Evolutionary conservation across 1,140 invertebrate species (phyloP).

Genomic region (Drosophila virilis): DNA sequence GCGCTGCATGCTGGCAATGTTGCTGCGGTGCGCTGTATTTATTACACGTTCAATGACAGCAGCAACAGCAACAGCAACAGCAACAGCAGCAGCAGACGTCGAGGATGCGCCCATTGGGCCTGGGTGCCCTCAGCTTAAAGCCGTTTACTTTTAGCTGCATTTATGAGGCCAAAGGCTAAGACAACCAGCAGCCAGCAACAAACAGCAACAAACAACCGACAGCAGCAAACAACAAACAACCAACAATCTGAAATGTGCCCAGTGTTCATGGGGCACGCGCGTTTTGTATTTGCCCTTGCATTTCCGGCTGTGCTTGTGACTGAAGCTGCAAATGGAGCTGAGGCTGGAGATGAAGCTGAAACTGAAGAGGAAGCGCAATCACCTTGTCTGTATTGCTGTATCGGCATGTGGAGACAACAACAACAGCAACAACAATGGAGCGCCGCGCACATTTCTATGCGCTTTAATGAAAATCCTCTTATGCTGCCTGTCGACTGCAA

Average conservation of each 20-base stretch:
- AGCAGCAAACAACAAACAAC: constrained; percentile 15
- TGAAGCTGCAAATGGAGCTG: constrained; percentile 4
- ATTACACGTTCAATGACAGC: constrained; percentile 76
- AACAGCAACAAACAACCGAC: not conserved
- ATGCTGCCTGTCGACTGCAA: constrained; percentile 49
- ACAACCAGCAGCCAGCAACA: constrained; percentile 1
- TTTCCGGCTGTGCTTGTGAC: constrained; percentile 59
- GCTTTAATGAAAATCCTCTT: constrained; percentile 82
- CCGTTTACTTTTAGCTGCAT: constrained; percentile 18
- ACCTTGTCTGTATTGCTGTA: constrained; percentile 1
- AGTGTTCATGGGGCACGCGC: constrained; percentile 61
- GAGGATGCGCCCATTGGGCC: constrained; percentile 16
- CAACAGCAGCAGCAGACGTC: constrained; percentile 10
- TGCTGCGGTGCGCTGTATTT: constrained; percentile 60
- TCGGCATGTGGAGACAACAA: constrained; percentile 52
- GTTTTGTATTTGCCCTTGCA: constrained; percentile 47
- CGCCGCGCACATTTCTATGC: constrained; percentile 59
- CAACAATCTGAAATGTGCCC: constrained; percentile 22
- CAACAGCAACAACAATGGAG: constrained; percentile 33
- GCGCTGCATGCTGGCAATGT: constrained; percentile 2
- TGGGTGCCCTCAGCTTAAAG: constrained; percentile 24
- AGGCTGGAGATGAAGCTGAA: constrained; percentile 24
- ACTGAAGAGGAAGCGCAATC: constrained; percentile 14
- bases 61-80: constrained; percentile 30
- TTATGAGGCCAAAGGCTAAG: constrained; percentile 44